Evolutionary conservation across 1,140 invertebrate genomes (phyloP).

Genomic region (Atta texana): DNA sequence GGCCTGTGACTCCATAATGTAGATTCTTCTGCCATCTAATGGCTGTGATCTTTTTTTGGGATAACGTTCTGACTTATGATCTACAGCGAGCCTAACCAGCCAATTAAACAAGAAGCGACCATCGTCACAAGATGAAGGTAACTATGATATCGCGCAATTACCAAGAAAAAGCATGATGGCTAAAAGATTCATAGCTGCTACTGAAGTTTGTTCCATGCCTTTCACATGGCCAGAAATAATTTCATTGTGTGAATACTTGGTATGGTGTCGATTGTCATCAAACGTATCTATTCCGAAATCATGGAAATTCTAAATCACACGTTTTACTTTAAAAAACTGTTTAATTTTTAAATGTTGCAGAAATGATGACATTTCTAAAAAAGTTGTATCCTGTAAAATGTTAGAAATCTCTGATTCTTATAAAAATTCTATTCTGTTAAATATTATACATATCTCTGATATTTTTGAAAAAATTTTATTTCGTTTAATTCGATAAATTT

Average conservation of each 20-base stretch:
- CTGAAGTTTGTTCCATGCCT: conserved; percentile 24
- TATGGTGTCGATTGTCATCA: neutral
- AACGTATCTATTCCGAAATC: neutral
- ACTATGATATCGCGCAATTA: conserved; percentile 74
- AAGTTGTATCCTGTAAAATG: neutral
- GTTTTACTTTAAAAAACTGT: conserved; percentile 11
- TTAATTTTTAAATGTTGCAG: neutral
- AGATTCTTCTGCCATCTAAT: conserved; percentile 42
- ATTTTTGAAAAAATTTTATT: neutral
- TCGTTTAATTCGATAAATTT: neutral
- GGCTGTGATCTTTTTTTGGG: conserved; percentile 52
- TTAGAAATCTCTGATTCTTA: neutral
- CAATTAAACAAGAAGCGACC: conserved; percentile 69
- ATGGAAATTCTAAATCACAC: neutral
- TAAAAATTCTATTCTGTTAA: neutral
- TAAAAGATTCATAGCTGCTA: conserved; percentile 78
- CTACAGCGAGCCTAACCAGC: conserved; percentile 69
- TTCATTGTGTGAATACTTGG: conserved; percentile 11
- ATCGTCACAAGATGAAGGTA: conserved; percentile 70
- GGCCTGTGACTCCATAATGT: neutral
- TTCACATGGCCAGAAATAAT: conserved; percentile 65
- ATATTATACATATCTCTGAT: neutral
- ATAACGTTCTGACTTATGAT: conserved; percentile 32
- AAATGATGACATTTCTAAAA: neutral
- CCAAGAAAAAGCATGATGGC: conserved; percentile 69